Base-by-base conservation (phyloP, 2,113 vertebrate species). In the Halcyon malimbica region DNA sequence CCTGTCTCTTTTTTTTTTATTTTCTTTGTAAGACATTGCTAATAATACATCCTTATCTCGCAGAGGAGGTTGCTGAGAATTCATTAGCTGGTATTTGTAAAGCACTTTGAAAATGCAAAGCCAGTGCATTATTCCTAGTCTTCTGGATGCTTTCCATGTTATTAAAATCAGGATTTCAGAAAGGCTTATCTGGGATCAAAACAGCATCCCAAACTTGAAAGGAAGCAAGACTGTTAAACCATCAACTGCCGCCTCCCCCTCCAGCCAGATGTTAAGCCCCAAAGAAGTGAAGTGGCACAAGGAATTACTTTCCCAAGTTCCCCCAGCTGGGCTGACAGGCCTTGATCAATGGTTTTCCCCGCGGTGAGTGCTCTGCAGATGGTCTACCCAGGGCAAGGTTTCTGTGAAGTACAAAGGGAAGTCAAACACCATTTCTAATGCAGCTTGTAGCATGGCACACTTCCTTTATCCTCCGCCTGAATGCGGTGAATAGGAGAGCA, bases 361-460 rank as follows among this genome's bases (percentile, higher is more conserved):
- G 25, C 59, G 18, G 96, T 44, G 80, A 96, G 93, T 89, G 95
- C 94, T 64, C 97, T 98, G 98, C 98, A 98, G 98, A 99, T 98
- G 98, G 98, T 88, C 95, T 93, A 83, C 92, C 96, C 95, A 65
- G 95, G 92, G 96, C 89, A 94, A 95, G 93, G 95, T 95, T 96
- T 87, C 90, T 89, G 93, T 90, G 87, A 75, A 89, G 93, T 70
- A 97, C 96, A 96, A 98, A 98, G 97, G 96, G 97, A 98, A 98
- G 98, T 99, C 98, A 99, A 99, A 99, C 97, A 98, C 97, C 98
- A 96, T 99, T 97, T 98, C 98, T 99, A 99, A 99, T 98, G 98
- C 98, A 98, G 98, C 98, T 99, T 98, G 98, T 99, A 99, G 98
- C 98, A 98, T 98, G 99, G 99, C 99, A 99, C 99, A 98, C 99